A percentile compares a stretch with the other conserved stretches of the same genome.
phyloP scores from a whole-genome alignment of 2,113 vertebrate genomes.

The Crotalus horridus region DNA sequence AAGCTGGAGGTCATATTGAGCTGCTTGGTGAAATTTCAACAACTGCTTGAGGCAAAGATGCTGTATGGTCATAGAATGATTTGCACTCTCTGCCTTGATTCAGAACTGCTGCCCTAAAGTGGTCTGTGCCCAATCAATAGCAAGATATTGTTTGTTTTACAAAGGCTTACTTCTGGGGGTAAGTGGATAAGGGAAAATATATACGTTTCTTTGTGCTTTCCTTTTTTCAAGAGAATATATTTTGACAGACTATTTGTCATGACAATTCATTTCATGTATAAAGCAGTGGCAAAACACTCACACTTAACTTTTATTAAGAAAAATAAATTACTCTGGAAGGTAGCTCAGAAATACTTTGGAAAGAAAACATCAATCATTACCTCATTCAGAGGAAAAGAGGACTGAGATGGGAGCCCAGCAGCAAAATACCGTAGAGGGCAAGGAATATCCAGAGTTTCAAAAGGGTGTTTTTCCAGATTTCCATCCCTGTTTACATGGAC shows the following conservation, averaged over 20 bases:
- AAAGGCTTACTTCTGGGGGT: neutral
- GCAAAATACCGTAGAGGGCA: slow-evolving; percentile 3
- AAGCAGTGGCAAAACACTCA: slow-evolving; percentile 34
- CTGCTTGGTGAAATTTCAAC: slow-evolving; percentile 16
- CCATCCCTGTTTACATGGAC: neutral
- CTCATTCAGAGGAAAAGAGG: slow-evolving; percentile 38
- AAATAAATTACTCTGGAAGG: slow-evolving; percentile 55
- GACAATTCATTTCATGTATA: slow-evolving; percentile 37
- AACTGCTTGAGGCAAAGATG: neutral
- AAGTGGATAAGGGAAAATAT: neutral
- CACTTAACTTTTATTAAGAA: slow-evolving; percentile 57
- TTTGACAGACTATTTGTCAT: slow-evolving; percentile 50
- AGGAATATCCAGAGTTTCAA: slow-evolving; percentile 18
- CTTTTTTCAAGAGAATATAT: neutral
- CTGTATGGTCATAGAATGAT: neutral
- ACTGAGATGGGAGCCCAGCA: slow-evolving; percentile 29
- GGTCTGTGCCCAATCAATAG: neutral
- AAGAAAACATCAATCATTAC: slow-evolving; percentile 59
- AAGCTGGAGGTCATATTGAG: neutral
- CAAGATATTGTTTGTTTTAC: neutral
- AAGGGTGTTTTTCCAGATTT: slow-evolving; percentile 15
- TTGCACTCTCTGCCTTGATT: neutral
- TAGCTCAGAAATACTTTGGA: slow-evolving; percentile 47
- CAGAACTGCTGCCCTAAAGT: neutral
- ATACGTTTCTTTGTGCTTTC: neutral